A percentile compares a stretch with the other conserved stretches of the same genome.
Conservation (phyloP, 2,888 invertebrate genomes). For the Ormyrus pomaceus region DNA sequence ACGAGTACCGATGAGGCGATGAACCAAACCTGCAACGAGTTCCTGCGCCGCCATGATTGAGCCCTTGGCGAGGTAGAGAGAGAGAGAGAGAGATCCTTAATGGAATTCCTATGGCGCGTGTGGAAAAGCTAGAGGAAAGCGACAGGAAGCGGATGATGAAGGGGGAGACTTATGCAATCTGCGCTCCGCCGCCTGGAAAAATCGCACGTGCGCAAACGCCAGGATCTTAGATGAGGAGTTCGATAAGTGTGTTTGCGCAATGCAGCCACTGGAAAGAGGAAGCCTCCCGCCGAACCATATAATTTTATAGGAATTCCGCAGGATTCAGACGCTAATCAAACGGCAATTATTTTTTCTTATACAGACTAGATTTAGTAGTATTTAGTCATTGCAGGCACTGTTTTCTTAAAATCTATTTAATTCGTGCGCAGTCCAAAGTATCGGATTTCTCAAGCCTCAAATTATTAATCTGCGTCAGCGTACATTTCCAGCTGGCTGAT, state of each 20-base stretch:
- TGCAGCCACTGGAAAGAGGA: background rate
- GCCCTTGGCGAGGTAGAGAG: slow-evolving; percentile 20
- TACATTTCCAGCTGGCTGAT: too few species aligned
- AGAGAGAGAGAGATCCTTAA: too few species aligned
- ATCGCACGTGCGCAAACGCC: background rate
- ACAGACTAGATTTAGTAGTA: too few species aligned
- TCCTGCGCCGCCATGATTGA: slow-evolving; percentile 41
- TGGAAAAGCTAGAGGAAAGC: slow-evolving; percentile 19
- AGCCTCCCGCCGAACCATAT: background rate
- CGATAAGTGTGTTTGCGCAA: background rate
- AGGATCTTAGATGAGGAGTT: background rate
- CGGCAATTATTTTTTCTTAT: too few species aligned
- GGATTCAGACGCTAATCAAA: background rate
- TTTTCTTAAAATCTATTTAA: too few species aligned
- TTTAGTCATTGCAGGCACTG: too few species aligned
- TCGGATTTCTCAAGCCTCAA: too few species aligned
- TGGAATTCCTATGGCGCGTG: background rate
- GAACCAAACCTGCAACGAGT: slow-evolving; percentile 47
- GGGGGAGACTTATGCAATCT: slow-evolving; percentile 12
- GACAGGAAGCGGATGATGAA: slow-evolving; percentile 37
- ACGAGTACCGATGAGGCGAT: slow-evolving; percentile 20
- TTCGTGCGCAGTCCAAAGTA: too few species aligned
- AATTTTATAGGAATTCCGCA: background rate
- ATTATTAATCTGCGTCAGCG: too few species aligned
- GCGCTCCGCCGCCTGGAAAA: background rate